Evolutionary conservation across 2,797 vertebrate species (phyloP).

Genomic region (Lithobates pipiens): DNA sequence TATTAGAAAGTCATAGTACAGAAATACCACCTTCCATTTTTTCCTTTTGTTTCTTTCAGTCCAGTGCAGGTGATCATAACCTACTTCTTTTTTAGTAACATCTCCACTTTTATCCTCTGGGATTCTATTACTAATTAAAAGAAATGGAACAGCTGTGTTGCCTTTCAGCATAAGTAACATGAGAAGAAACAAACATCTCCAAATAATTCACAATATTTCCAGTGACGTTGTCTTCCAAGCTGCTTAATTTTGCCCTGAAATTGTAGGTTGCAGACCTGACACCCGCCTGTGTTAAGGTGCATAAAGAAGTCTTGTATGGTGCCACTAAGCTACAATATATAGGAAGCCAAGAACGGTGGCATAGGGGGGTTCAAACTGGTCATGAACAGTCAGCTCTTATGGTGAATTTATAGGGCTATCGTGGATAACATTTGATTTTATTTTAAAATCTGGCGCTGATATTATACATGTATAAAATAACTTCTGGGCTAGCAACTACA

Average conservation of each 20-base stretch:
- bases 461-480: no score
- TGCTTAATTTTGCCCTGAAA: not conserved
- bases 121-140: slow-evolving; percentile 49
- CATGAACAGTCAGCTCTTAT: no score
- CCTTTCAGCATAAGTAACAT: slow-evolving; percentile 22
- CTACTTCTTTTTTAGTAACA: not conserved
- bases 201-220: slow-evolving; percentile 17
- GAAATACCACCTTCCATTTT: not conserved
- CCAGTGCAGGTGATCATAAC: not conserved
- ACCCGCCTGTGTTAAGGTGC: no score
- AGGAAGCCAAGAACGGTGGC: no score
- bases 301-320: no score
- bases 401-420: no score
- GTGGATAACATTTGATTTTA: no score
- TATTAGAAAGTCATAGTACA: not conserved
- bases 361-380: no score
- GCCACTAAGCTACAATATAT: no score
- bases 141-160: slow-evolving; percentile 31
- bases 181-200: slow-evolving; percentile 41
- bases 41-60: not conserved
- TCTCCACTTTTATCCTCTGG: slow-evolving; percentile 24
- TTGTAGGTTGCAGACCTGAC: not conserved
- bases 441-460: no score
- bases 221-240: slow-evolving; percentile 1
- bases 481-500: no score